phyloP scores from a whole-genome alignment of 2,113 vertebrate species.

The Actenoides hombroni region DNA sequence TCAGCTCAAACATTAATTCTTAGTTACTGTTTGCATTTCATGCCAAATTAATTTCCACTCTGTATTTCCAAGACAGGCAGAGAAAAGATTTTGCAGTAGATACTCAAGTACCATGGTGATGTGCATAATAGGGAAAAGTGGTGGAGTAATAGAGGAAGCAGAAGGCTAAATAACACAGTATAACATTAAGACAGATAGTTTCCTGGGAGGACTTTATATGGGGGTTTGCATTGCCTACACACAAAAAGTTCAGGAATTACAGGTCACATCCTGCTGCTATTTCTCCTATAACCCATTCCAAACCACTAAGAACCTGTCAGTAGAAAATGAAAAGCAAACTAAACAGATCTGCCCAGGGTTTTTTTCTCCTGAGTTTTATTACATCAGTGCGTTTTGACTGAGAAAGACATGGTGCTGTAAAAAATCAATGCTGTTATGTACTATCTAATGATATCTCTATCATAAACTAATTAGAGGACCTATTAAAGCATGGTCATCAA shows the following conservation, averaged over 20 bases:
- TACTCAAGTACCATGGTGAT: background rate
- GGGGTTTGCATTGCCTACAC: background rate
- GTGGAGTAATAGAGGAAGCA: background rate
- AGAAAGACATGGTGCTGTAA: background rate
- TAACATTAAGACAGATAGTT: background rate
- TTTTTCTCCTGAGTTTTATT: background rate
- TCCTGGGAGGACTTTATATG: background rate
- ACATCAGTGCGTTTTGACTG: background rate
- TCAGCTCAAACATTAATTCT: background rate
- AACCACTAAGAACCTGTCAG: background rate
- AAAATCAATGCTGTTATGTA: background rate
- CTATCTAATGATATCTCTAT: background rate
- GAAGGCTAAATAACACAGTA: background rate
- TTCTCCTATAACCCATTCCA: background rate
- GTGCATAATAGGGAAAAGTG: background rate
- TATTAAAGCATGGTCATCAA: conserved; percentile 1
- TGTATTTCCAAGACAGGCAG: background rate
- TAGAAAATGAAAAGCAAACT: background rate
- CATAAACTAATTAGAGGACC: background rate
- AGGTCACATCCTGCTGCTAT: background rate
- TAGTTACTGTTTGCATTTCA: conserved; percentile 27
- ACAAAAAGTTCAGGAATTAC: background rate
- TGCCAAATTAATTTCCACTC: conserved; percentile 12
- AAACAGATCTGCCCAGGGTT: background rate
- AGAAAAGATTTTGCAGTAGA: conserved; percentile 10